phyloP scores from a whole-genome alignment of 2,113 vertebrate genomes.

The Montifringilla adamsi region DNA sequence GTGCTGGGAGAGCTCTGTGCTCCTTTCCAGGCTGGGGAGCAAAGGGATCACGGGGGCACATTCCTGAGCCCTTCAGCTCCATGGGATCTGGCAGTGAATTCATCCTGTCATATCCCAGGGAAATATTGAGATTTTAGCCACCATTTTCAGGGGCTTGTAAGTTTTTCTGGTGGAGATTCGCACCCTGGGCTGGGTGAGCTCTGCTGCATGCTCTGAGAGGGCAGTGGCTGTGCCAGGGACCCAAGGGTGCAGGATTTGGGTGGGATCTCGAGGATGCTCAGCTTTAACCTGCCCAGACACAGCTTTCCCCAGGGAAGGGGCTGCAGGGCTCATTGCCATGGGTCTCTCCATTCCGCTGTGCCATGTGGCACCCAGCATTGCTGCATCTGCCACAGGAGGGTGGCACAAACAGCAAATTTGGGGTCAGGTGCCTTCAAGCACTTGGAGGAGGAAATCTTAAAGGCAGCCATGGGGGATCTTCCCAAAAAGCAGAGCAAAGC shows the following conservation, averaged over 20 bases:
- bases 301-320: neutral
- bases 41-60: neutral
- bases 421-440: neutral
- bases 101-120: neutral
- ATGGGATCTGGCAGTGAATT: neutral
- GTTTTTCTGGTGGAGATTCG: neutral
- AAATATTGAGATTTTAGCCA: neutral
- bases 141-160: neutral
- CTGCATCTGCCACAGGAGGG: neutral
- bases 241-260: neutral
- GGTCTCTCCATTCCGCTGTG: neutral
- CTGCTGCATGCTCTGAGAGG: rapidly evolving
- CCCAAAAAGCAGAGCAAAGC: neutral
- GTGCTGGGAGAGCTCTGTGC: neutral
- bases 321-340: rapidly evolving
- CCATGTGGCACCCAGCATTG: rapidly evolving
- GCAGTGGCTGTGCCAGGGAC: neutral
- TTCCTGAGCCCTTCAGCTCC: neutral
- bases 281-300: rapidly evolving
- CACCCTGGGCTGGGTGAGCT: neutral
- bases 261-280: neutral
- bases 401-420: neutral
- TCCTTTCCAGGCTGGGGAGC: neutral
- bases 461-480: neutral
- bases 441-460: neutral